Percentiles rank a stretch among this genome's conserved stretches.
Conservation (phyloP, 2,113 vertebrate genomes). For the Dicaeum eximium region DNA sequence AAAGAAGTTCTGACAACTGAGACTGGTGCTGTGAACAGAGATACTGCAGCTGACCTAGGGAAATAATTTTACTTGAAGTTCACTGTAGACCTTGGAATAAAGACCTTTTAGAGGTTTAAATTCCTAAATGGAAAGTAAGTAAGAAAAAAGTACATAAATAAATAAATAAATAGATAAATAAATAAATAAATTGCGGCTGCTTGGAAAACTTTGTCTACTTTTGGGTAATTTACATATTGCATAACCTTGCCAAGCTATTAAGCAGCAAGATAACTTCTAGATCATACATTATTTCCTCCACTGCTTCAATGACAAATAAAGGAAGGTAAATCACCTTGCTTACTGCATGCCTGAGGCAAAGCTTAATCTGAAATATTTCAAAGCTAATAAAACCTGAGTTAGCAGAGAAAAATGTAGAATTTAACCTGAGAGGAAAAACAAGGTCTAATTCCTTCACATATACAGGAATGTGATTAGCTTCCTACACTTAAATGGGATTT, state of each 20-base stretch:
- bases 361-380: not conserved
- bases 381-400: not conserved
- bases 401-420: not conserved
- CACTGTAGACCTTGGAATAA: not conserved
- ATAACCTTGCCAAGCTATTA: not conserved
- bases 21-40: not conserved
- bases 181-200: too few species aligned
- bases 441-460: not conserved
- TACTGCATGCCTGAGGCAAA: not conserved
- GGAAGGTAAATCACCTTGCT: slow-evolving; percentile 6
- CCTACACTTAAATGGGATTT: not conserved
- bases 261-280: not conserved
- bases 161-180: not conserved
- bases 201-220: not conserved
- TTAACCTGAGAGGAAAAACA: not conserved
- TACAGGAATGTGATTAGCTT: not conserved
- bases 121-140: not conserved
- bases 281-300: not conserved
- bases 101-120: not conserved
- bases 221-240: not conserved
- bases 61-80: not conserved
- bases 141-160: not conserved
- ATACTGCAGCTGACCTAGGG: not conserved
- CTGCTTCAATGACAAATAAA: slow-evolving; percentile 9
- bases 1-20: rapidly evolving